These are phyloP conservation scores for Plecturocebus donacophilus DNA, from an alignment of 2,113 vertebrate genomes.

Conservation along the genomic window DNA sequence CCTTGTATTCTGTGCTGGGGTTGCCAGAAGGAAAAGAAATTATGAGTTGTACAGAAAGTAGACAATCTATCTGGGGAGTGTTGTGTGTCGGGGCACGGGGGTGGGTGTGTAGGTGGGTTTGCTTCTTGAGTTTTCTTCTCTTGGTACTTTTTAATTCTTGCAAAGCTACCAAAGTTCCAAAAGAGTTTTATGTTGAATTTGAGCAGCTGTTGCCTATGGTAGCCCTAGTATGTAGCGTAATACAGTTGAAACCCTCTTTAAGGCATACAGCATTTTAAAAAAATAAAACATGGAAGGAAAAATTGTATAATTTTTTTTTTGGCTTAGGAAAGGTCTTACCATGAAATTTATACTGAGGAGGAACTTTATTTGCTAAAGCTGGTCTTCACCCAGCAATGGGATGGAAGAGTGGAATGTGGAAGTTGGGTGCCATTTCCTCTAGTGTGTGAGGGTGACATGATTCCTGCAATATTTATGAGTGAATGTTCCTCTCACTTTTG, in stretches of 20 bases:
- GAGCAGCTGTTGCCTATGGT: not conserved
- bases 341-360: not conserved
- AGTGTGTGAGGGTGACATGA: not conserved
- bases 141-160: not conserved
- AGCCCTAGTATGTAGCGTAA: not conserved
- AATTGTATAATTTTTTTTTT: no score
- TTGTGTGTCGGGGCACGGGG: no score
- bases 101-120: rapidly evolving
- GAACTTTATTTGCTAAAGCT: not conserved
- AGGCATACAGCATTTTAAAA: not conserved
- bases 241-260: not conserved
- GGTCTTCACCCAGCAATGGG: not conserved
- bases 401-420: no score
- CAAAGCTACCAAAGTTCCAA: not conserved
- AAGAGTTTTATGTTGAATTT: not conserved
- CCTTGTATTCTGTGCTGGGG: not conserved
- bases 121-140: not conserved
- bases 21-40: not conserved
- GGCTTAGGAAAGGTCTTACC: not conserved
- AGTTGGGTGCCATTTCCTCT: not conserved
- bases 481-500: not conserved
- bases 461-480: not conserved
- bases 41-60: not conserved
- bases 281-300: not conserved
- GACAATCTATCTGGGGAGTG: not conserved